A percentile compares a stretch with the other conserved stretches of the same genome.
phyloP scores from a whole-genome alignment of 2,888 invertebrate species.

The Gisinianus flammeolus region DNA sequence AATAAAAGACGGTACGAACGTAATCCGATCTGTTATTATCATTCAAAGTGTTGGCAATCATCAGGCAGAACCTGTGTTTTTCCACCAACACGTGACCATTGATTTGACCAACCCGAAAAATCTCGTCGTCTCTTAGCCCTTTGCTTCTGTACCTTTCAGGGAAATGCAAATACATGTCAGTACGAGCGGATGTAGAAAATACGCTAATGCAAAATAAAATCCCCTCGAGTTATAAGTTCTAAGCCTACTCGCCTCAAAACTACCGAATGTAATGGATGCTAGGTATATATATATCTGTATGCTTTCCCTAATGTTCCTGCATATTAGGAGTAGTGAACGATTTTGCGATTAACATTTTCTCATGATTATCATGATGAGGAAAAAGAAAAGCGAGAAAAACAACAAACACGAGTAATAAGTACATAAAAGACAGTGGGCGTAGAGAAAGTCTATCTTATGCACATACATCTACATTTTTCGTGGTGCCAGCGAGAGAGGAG shows the following conservation, averaged over 20 bases:
- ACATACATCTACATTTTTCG: no score
- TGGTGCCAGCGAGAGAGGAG: no score
- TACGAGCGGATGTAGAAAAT: background rate
- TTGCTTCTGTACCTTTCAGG: no score
- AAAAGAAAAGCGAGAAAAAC: background rate
- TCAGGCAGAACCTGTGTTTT: conserved; percentile 1
- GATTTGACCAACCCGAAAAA: conserved; percentile 1
- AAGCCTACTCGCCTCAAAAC: no score
- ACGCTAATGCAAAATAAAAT: background rate
- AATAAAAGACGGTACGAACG: background rate
- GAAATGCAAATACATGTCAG: conserved; percentile 4
- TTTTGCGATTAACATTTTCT: conserved; percentile 12
- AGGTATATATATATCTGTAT: no score
- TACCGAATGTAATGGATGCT: background rate
- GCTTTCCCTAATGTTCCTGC: no score
- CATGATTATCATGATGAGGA: conserved; percentile 5
- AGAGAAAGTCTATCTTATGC: no score
- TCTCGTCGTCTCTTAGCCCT: no score
- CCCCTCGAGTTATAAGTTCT: background rate
- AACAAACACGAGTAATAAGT: background rate
- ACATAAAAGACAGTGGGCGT: no score
- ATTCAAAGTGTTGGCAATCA: conserved; percentile 17
- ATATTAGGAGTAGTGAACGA: conserved; percentile 9
- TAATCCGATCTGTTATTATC: conserved; percentile 23
- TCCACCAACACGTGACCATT: conserved; percentile 13